Percentiles rank a stretch among this genome's conserved stretches.
phyloP scores from a whole-genome alignment of 2,113 vertebrate genomes.

The Xiphorhynchus elegans region DNA sequence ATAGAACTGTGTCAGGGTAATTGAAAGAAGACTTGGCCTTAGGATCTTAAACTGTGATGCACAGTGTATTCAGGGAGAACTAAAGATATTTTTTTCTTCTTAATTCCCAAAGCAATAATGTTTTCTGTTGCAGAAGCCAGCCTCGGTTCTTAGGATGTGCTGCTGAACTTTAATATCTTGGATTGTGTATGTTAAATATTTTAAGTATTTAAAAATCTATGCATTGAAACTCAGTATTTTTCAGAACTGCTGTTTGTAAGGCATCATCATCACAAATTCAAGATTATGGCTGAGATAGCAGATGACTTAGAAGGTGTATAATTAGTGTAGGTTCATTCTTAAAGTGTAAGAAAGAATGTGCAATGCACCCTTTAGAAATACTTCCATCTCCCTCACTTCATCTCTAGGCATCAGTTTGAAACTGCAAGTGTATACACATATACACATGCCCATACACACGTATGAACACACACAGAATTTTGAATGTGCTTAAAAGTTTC shows the following conservation, averaged over 20 bases:
- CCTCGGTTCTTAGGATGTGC: neutral
- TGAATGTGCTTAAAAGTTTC: neutral
- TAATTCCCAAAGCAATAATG: neutral
- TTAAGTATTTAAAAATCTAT: neutral
- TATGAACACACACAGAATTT: neutral
- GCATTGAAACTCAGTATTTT: neutral
- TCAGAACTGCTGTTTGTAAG: neutral
- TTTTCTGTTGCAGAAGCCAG: neutral
- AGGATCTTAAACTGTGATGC: neutral
- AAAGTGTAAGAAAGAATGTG: neutral
- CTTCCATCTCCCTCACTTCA: neutral
- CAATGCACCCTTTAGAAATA: neutral
- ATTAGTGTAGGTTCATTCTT: neutral
- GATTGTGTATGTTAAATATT: neutral
- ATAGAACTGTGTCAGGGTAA: neutral
- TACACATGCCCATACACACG: rapidly evolving
- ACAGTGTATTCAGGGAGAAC: neutral
- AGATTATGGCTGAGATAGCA: neutral
- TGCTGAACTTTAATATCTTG: neutral
- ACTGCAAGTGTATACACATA: neutral
- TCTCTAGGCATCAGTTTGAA: neutral
- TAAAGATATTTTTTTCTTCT: neutral
- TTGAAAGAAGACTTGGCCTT: neutral
- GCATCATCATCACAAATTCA: neutral
- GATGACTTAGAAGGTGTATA: neutral